phyloP scores from a whole-genome alignment of 2,113 vertebrate species.

The zebrafish (Danio rerio) region DNA sequence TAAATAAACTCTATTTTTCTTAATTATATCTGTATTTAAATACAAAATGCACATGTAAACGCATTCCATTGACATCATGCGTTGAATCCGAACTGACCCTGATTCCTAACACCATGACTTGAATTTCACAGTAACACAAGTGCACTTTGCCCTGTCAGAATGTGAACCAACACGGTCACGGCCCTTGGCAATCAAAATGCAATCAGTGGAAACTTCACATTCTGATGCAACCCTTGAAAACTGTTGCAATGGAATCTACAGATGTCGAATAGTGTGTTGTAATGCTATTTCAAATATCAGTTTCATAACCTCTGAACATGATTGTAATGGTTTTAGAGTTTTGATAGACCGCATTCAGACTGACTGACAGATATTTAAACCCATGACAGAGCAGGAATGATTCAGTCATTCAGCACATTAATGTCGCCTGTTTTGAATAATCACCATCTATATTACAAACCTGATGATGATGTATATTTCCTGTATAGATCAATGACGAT shows the following conservation, averaged over 20 bases:
- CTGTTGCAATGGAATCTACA: slow-evolving; percentile 38
- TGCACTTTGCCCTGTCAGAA: slow-evolving; percentile 35
- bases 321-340: not conserved
- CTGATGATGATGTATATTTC: not conserved
- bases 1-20: too few species aligned
- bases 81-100: not conserved
- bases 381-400: not conserved
- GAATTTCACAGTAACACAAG: not conserved
- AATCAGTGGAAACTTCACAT: slow-evolving; percentile 42
- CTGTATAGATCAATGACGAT: not conserved
- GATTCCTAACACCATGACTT: not conserved
- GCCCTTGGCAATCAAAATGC: slow-evolving; percentile 28
- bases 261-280: slow-evolving; percentile 27
- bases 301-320: not conserved
- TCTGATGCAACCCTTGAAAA: slow-evolving; percentile 38
- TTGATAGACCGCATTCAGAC: not conserved
- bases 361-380: not conserved
- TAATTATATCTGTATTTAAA: not conserved
- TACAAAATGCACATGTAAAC: not conserved
- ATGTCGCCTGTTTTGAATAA: not conserved
- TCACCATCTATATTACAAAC: not conserved
- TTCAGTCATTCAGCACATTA: not conserved
- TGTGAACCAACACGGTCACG: slow-evolving; percentile 20
- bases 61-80: not conserved
- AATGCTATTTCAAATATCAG: slow-evolving; percentile 15